These are phyloP conservation scores for Neoascia interrupta DNA, from an alignment of 2,888 invertebrate genomes.

Conservation along the genomic window DNA sequence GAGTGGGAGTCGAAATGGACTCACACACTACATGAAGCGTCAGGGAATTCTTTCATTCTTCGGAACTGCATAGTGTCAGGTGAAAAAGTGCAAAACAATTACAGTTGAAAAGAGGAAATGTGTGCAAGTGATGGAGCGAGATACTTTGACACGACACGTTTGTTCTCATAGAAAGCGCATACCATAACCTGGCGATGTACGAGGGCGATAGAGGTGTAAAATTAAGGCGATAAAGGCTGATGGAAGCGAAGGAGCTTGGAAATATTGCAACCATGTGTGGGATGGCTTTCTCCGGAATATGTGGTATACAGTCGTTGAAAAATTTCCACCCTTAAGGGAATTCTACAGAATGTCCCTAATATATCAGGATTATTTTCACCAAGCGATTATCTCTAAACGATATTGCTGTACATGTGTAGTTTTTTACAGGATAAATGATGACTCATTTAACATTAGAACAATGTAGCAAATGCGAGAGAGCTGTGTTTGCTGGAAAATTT, in stretches of 20 bases:
- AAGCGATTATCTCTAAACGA: too few relatives aligned
- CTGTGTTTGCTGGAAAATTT: too few relatives aligned
- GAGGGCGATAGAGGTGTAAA: conserved; percentile 2
- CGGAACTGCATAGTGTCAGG: conserved; percentile 36
- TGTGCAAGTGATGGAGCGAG: too few relatives aligned
- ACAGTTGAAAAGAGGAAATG: too few relatives aligned
- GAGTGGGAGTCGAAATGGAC: conserved; percentile 20
- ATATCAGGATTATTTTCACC: too few relatives aligned
- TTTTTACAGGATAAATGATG: too few relatives aligned
- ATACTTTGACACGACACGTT: conserved; percentile 43
- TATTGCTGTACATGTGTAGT: too few relatives aligned
- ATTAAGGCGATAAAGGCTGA: conserved; percentile 24
- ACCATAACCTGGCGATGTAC: conserved; percentile 31
- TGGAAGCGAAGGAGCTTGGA: conserved; percentile 8
- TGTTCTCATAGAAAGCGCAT: too few relatives aligned
- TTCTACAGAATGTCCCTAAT: conserved; percentile 1
- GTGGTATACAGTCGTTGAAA: background rate
- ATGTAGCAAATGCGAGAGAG: too few relatives aligned
- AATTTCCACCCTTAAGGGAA: background rate
- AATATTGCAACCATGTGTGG: conserved; percentile 29
- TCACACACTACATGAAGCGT: conserved; percentile 1
- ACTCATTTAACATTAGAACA: too few relatives aligned
- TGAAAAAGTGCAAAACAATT: conserved; percentile 66
- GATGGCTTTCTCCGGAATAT: conserved; percentile 1
- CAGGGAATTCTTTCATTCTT: conserved; percentile 30